Conservation (phyloP, 2,888 invertebrate species). For the Rhamnusium bicolor region DNA sequence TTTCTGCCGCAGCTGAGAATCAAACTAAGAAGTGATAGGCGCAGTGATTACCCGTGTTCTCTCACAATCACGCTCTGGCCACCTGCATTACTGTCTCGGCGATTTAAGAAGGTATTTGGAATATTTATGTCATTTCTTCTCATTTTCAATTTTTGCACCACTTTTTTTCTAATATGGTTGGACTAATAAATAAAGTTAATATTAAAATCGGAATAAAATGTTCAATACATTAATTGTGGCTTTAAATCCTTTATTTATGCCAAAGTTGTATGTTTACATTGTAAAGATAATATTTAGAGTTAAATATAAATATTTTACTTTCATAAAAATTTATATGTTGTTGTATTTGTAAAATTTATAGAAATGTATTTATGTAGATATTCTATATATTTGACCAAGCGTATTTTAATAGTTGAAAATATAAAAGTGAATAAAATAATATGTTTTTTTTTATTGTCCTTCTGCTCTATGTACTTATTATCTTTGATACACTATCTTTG, state of each 20-base stretch:
- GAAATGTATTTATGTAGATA: slow-evolving; percentile 61
- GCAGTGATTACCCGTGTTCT: too few species aligned
- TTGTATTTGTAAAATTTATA: slow-evolving; percentile 60
- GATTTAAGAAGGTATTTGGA: background rate
- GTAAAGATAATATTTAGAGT: slow-evolving; percentile 31
- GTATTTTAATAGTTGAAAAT: slow-evolving; percentile 54
- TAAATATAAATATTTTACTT: slow-evolving; percentile 41
- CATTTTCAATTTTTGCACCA: background rate
- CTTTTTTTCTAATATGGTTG: background rate
- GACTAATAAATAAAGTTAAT: background rate
- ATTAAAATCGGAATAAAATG: slow-evolving; percentile 5
- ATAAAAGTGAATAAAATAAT: slow-evolving; percentile 34
- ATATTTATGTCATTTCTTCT: background rate
- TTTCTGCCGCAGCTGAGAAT: too few species aligned
- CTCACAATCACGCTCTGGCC: too few species aligned
- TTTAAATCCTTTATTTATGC: slow-evolving; percentile 46
- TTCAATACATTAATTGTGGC: slow-evolving; percentile 42
- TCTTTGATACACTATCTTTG: too few species aligned
- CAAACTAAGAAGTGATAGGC: too few species aligned
- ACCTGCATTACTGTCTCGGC: too few species aligned
- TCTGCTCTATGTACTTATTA: too few species aligned
- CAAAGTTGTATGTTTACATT: slow-evolving; percentile 45
- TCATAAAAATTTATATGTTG: slow-evolving; percentile 57
- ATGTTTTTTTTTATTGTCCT: background rate
- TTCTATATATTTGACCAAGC: slow-evolving; percentile 52